Evolutionary conservation across 2,888 invertebrate genomes (phyloP).

Genomic region (Coleophora deauratella): DNA sequence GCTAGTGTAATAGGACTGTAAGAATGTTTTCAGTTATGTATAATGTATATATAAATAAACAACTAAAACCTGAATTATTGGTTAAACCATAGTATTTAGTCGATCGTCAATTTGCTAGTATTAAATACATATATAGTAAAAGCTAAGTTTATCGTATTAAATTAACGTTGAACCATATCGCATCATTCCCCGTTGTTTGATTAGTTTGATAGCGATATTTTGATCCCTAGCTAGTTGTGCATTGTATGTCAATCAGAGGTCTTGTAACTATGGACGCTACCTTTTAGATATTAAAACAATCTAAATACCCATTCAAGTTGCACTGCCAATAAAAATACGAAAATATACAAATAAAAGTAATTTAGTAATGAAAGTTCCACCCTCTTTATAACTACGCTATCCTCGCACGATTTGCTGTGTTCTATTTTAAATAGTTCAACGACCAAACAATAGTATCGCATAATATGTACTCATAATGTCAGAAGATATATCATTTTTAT

Average conservation of each 20-base stretch:
- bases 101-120: conserved; percentile 13
- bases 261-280: neutral
- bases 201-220: conserved; percentile 58
- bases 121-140: too few species aligned
- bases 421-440: too few species aligned
- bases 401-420: neutral
- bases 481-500: too few species aligned
- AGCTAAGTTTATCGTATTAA: conserved; percentile 14
- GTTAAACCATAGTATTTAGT: neutral
- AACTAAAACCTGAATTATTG: neutral
- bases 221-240: conserved; percentile 36
- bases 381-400: neutral
- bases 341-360: neutral
- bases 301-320: too few species aligned
- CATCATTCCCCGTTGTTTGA: conserved; percentile 59
- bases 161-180: conserved; percentile 38
- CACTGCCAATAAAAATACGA: neutral
- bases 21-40: too few species aligned
- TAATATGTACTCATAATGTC: too few species aligned
- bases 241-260: neutral
- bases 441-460: too few species aligned
- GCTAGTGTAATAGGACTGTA: too few species aligned
- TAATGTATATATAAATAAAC: too few species aligned
- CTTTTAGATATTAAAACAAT: too few species aligned
- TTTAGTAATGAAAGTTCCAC: neutral